Evolutionary conservation across 2,888 invertebrate genomes (phyloP), one percentile per base, ranked within the genome.

Genomic region (Eupithecia dodoneata): DNA sequence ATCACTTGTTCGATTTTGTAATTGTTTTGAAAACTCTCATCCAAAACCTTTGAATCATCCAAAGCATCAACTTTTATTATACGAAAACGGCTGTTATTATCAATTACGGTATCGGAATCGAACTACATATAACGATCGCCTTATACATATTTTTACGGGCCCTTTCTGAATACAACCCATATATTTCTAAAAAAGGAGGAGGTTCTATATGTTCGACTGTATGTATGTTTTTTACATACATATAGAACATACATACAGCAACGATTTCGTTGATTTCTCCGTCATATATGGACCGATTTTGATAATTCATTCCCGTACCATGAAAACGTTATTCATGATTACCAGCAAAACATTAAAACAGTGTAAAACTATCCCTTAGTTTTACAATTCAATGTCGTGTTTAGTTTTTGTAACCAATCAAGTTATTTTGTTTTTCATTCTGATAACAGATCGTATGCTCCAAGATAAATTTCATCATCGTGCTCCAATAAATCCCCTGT

Each of bases 41-140:
- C n/a, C n/a, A 52, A 52, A 71, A 65, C 72, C 42, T 74, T 65
- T 4, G 69, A 73, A 76, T 63, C 63, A 76, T 76, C 72, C 55
- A 41, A 77, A 63, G 67, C 70, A 76, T 75, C 67, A 76, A 75
- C 47, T 66, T 79, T 77, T 77, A 79, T 75, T 71, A 71, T 65
- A 67, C 66, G 47, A 77, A 73, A 74, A 63, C 69, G 65, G 74
- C 76, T 71, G 72, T 74, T 72, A 78, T 72, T 74, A 76, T 76
- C 76, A 74, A 78, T 78, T 74, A 74, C 65, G 55, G 63, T 69
- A 75, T 72, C 71, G 75, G 52, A 74, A 63, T 63, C 4, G 30
- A 63, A 72, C 74, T 70, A 65, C 30, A 30, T 30, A 30, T 78
- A 72, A 76, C 66, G 70, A 66, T 72, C 63, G 55, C 65, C 41